A percentile compares a stretch with the other conserved stretches of the same genome.
phyloP scores from a whole-genome alignment of 2,888 invertebrate species.

The Drosophila aldrichi region DNA sequence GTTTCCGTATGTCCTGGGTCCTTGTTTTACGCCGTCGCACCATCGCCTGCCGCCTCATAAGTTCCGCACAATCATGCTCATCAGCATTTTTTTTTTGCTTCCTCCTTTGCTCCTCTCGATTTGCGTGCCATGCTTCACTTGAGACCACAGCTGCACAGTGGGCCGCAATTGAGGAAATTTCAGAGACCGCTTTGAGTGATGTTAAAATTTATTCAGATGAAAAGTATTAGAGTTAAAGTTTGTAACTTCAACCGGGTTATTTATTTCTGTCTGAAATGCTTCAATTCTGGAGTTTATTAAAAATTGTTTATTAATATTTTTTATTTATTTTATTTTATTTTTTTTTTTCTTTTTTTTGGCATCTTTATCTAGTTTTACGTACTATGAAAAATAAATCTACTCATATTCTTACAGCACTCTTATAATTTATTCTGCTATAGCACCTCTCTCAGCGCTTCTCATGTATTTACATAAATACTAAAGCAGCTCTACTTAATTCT shows the following conservation, averaged over 20 bases:
- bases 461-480: fast-evolving
- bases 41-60: constrained; percentile 54
- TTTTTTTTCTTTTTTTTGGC: neutral
- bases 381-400: too few species aligned
- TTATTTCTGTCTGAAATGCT: too few species aligned
- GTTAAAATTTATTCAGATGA: too few species aligned
- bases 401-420: too few species aligned
- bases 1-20: constrained; percentile 82
- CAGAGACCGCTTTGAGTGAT: too few species aligned
- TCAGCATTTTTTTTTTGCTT: constrained; percentile 49
- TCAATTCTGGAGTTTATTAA: too few species aligned
- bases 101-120: neutral
- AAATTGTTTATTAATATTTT: too few species aligned
- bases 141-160: constrained; percentile 44
- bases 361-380: too few species aligned
- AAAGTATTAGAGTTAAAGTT: too few species aligned
- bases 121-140: constrained; percentile 34
- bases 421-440: neutral
- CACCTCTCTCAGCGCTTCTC: neutral
- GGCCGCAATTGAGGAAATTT: neutral
- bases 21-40: constrained; percentile 63
- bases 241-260: too few species aligned
- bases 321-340: too few species aligned
- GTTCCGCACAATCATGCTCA: constrained; percentile 76
- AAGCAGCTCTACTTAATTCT: neutral